phyloP scores from a whole-genome alignment of 1,140 invertebrate genomes.

The Drosophila sp. region DNA sequence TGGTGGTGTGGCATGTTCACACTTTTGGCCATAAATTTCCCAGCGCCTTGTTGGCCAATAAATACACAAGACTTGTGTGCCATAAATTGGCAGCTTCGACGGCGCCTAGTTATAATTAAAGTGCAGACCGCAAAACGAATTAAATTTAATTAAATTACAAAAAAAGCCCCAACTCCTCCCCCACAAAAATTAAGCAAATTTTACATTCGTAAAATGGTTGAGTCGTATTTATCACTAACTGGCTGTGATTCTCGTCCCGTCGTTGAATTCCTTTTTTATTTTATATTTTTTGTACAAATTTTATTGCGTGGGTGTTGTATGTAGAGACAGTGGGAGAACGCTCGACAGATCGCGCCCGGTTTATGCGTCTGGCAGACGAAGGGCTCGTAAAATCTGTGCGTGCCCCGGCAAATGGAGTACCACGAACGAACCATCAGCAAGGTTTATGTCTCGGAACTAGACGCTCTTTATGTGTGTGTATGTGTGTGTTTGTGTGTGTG shows the following conservation, averaged over 20 bases:
- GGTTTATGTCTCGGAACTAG: conserved; percentile 75
- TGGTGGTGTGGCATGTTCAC: conserved; percentile 47
- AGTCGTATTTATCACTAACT: conserved; percentile 8
- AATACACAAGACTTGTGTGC: conserved; percentile 65
- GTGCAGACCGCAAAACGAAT: conserved; percentile 36
- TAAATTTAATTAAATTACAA: conserved; percentile 68
- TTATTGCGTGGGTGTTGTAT: conserved; percentile 40
- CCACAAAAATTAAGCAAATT: conserved; percentile 1
- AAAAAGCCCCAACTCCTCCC: background rate
- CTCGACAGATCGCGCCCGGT: conserved; percentile 47
- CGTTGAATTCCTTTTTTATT: background rate
- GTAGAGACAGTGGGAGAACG: conserved; percentile 17
- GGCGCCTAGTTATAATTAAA: conserved; percentile 60
- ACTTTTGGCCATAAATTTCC: conserved; percentile 66
- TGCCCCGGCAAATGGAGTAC: conserved; percentile 28
- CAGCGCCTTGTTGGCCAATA: conserved; percentile 74
- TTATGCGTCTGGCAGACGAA: conserved; percentile 65
- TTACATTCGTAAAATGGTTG: conserved; percentile 5
- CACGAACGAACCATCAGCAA: conserved; percentile 28
- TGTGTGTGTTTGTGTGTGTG: conserved; percentile 3
- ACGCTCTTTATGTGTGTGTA: conserved; percentile 33
- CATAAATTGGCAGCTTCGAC: conserved; percentile 57
- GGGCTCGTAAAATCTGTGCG: conserved; percentile 62
- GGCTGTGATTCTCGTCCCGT: conserved; percentile 4
- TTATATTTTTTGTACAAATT: conserved; percentile 21